phyloP scores from a whole-genome alignment of 1,140 invertebrate genomes.

The Papilio glaucus region DNA sequence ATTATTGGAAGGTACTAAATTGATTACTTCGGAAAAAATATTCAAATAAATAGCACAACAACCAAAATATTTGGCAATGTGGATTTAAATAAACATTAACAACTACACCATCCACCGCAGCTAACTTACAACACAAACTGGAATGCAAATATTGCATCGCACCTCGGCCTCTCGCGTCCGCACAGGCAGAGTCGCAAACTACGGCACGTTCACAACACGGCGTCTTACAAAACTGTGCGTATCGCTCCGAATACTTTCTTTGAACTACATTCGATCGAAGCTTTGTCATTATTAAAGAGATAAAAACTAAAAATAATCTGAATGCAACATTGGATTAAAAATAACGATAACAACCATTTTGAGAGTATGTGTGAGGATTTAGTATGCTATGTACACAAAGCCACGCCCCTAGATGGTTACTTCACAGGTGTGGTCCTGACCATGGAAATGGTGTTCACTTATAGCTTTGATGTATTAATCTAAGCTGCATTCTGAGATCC shows the following conservation, averaged over 20 bases:
- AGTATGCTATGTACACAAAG: constrained; percentile 64
- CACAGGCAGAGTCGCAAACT: constrained; percentile 40
- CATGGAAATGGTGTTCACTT: constrained; percentile 54
- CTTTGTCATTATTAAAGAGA: constrained; percentile 67
- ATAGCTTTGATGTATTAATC: constrained; percentile 61
- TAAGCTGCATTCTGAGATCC: constrained; percentile 82
- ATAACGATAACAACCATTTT: constrained; percentile 79
- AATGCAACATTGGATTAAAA: constrained; percentile 80
- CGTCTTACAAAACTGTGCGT: constrained; percentile 76
- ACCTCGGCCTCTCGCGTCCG: constrained; percentile 67
- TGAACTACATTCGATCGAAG: constrained; percentile 80
- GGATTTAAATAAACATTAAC: constrained; percentile 77
- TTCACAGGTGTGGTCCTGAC: constrained; percentile 40
- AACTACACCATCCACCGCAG: constrained; percentile 69
- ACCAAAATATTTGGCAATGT: constrained; percentile 82
- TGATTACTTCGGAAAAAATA: constrained; percentile 66
- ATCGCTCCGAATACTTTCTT: constrained; percentile 77
- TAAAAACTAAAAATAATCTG: constrained; percentile 78
- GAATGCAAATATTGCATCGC: constrained; percentile 83
- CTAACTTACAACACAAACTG: constrained; percentile 80
- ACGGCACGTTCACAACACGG: constrained; percentile 63
- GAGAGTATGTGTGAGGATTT: constrained; percentile 73
- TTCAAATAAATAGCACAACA: constrained; percentile 82
- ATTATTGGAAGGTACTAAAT: constrained; percentile 79
- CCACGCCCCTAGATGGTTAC: constrained; percentile 47